These are phyloP conservation scores for Meiosimyza platycephala DNA, from an alignment of 2,888 invertebrate genomes.

Conservation along the genomic window DNA sequence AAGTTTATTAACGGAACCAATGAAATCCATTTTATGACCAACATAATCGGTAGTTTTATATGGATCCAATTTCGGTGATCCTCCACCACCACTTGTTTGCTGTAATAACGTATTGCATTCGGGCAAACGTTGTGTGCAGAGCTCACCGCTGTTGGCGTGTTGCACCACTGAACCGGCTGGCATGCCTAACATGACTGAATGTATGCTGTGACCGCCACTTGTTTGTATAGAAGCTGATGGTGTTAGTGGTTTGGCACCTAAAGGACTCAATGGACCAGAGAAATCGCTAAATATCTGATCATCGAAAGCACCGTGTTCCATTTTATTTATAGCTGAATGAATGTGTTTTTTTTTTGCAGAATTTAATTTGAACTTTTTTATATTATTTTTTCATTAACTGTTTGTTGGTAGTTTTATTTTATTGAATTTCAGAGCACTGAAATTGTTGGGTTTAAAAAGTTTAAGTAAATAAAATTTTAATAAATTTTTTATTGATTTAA, in stretches of 20 bases:
- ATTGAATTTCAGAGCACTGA: conserved; percentile 24
- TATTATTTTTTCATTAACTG: too few relatives aligned
- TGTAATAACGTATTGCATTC: conserved; percentile 66
- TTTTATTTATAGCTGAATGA: conserved; percentile 49
- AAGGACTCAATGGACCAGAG: conserved; percentile 71
- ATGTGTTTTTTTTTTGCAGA: not conserved
- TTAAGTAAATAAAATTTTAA: too few relatives aligned
- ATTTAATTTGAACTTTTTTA: not conserved
- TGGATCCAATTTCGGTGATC: conserved; percentile 63
- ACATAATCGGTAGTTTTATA: conserved; percentile 62
- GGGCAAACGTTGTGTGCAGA: conserved; percentile 64
- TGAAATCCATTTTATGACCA: conserved; percentile 64
- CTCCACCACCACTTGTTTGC: conserved; percentile 29
- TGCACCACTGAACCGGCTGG: conserved; percentile 55
- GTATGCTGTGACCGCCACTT: conserved; percentile 70
- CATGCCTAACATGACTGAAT: conserved; percentile 75
- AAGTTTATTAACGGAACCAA: conserved; percentile 57
- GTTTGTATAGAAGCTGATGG: conserved; percentile 63
- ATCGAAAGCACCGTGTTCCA: conserved; percentile 81
- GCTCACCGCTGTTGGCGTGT: conserved; percentile 47
- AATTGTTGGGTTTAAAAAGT: too few relatives aligned
- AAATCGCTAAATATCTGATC: conserved; percentile 86
- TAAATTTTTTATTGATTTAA: too few relatives aligned
- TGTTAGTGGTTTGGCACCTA: conserved; percentile 63
- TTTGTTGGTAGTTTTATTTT: too few relatives aligned